Conservation (phyloP, 2,797 vertebrate species). For the Phrynocephalus vlangalii region DNA sequence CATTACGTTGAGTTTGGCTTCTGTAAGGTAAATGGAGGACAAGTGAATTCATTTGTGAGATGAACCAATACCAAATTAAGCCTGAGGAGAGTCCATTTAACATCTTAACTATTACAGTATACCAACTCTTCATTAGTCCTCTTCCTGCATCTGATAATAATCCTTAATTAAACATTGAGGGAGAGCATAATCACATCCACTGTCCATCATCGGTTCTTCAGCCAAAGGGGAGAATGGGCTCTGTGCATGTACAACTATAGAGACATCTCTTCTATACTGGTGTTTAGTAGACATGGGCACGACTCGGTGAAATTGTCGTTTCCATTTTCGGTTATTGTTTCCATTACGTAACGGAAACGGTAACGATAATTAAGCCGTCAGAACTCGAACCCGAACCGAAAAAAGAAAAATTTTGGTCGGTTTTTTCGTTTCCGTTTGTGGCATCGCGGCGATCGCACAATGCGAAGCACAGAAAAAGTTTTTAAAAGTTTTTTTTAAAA, state of each 20-base stretch:
- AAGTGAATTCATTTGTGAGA: constrained; percentile 3
- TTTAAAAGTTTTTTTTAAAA: too few species aligned
- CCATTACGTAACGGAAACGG: too few species aligned
- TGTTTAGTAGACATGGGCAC: too few species aligned
- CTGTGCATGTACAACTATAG: not conserved
- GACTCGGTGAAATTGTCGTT: too few species aligned
- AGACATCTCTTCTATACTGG: not conserved
- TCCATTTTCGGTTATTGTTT: too few species aligned
- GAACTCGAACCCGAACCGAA: too few species aligned
- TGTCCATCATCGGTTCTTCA: not conserved
- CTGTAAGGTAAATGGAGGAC: not conserved
- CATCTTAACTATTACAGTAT: not conserved
- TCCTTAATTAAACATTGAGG: not conserved
- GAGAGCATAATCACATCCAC: not conserved
- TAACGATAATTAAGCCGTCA: too few species aligned
- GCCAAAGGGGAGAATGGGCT: not conserved
- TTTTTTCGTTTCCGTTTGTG: too few species aligned
- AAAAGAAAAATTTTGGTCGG: too few species aligned
- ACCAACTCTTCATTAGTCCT: not conserved
- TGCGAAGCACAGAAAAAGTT: too few species aligned
- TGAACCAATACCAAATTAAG: not conserved
- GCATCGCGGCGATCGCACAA: too few species aligned
- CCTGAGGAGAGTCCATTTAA: not conserved
- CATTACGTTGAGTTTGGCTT: not conserved
- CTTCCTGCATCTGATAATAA: constrained; percentile 1